A percentile compares a stretch with the other conserved stretches of the same genome.
Conservation (phyloP, 2,888 invertebrate species). For the Eubasilissa splendida region DNA sequence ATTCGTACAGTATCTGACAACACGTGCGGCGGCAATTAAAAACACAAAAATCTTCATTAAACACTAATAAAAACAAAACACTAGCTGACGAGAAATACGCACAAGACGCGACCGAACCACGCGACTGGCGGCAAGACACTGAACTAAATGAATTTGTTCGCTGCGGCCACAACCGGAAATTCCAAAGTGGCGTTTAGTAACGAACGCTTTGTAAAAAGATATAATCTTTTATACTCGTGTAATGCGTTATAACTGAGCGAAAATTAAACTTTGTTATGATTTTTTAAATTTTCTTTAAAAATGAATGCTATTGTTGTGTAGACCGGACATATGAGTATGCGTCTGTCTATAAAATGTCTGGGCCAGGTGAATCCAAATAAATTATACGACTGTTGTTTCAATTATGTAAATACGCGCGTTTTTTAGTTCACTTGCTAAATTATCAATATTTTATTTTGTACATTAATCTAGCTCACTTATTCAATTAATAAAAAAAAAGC, state of each 20-base stretch:
- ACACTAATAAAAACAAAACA: constrained; percentile 41
- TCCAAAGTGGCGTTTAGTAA: constrained; percentile 1
- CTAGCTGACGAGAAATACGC: neutral
- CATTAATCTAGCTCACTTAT: too few relatives aligned
- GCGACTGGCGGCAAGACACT: constrained; percentile 46
- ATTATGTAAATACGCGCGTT: neutral
- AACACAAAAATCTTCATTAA: constrained; percentile 3
- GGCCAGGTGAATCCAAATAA: constrained; percentile 46
- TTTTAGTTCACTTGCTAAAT: too few relatives aligned
- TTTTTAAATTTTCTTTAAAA: constrained; percentile 15
- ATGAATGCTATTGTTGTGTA: constrained; percentile 2
- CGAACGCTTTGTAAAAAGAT: neutral
- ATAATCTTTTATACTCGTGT: neutral
- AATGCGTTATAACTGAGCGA: too few relatives aligned
- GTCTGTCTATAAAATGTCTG: constrained; percentile 49
- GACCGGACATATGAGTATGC: constrained; percentile 31
- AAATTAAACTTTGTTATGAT: neutral
- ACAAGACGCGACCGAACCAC: constrained; percentile 36
- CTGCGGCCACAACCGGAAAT: constrained; percentile 17
- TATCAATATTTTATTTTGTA: too few relatives aligned
- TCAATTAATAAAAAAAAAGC: too few relatives aligned
- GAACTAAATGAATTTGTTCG: constrained; percentile 41
- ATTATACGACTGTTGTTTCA: neutral
- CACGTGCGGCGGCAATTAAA: constrained; percentile 9
- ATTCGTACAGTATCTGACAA: constrained; percentile 10